Conservation (phyloP, 2,888 invertebrate species). For the Rhabditoides inermis region DNA sequence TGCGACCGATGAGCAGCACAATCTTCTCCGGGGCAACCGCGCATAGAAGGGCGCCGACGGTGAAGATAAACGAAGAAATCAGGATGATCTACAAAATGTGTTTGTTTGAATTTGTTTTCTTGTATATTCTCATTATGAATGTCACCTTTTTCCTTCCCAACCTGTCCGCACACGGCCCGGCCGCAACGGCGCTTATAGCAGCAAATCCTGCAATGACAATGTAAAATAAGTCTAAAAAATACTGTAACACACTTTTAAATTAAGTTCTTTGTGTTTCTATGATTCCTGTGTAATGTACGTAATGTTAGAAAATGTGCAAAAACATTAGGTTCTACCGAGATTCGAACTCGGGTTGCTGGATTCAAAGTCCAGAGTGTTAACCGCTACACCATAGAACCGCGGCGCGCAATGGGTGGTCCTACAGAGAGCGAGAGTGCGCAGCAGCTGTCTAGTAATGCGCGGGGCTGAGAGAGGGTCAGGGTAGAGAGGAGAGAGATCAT, state of each 20-base stretch:
- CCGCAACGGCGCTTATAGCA: conserved; percentile 28
- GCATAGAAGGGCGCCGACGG: conserved; percentile 55
- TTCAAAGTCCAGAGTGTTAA: too few relatives aligned
- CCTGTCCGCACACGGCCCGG: conserved; percentile 56
- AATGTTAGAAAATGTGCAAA: too few relatives aligned
- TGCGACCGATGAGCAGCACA: conserved; percentile 28
- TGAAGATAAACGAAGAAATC: conserved; percentile 56
- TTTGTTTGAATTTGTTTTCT: too few relatives aligned
- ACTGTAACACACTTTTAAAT: neutral
- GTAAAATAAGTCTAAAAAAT: neutral
- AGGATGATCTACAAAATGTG: conserved; percentile 54
- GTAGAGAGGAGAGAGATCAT: conserved; percentile 3
- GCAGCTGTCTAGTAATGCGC: neutral
- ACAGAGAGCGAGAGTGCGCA: neutral
- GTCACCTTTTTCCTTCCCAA: conserved; percentile 55
- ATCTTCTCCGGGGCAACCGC: conserved; percentile 28
- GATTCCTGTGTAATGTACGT: too few relatives aligned
- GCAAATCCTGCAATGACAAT: conserved; percentile 19
- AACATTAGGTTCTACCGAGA: too few relatives aligned
- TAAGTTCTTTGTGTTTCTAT: neutral
- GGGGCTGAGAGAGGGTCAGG: too few relatives aligned
- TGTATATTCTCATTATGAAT: too few relatives aligned
- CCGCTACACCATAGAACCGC: neutral
- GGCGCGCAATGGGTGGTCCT: neutral
- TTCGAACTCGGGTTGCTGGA: too few relatives aligned